Base-by-base conservation (phyloP, 2,888 invertebrate species). In the Parnassius apollo region DNA sequence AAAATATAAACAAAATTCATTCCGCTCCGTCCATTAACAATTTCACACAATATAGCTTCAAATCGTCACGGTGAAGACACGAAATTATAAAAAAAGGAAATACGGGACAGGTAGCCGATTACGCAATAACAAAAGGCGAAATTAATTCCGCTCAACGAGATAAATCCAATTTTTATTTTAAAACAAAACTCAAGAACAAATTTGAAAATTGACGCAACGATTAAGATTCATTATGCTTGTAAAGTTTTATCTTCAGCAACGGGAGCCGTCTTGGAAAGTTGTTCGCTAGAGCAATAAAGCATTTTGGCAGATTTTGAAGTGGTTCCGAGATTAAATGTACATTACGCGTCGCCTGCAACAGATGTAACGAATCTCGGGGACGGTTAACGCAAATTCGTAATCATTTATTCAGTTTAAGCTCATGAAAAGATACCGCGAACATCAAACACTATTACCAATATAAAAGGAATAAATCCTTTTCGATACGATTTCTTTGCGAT, bases 161-260 rank as follows among this genome's bases (percentile, higher is more conserved):
- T 83, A 82, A 85, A 83, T 84, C 78, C 77, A 78, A 85, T 83
- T 87, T 88, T 86, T 83, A 84, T 84, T 86, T 84, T 84, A 70
- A 85, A 86, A 87, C 81, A 86, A 86, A 86, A 85, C 83, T 87
- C 80, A 73, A 71, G 81, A 88, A 86, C 85, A 88, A 88, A 86
- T 89, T 88, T 77, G 82, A 75, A 75, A 87, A 90, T 90, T 85
- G 87, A 83, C 86, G 81, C 79, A 76, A 78, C 84, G 86, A 88
- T 88, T 89, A 88, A 86, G 89, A 90, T 89, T 90, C 91, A 90
- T 90, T 90, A 89, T 87, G 86, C 86, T 78, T 86, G 83, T 86
- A 84, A 90, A 91, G 89, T 91, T 90, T 90, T 89, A 90, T 90
- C 89, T 86, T 75, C 68, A 73, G 67, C 67, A 70, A 61, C 68